Evolutionary conservation across 2,797 vertebrate genomes (phyloP).

Genomic region (Clarias fuscus): DNA sequence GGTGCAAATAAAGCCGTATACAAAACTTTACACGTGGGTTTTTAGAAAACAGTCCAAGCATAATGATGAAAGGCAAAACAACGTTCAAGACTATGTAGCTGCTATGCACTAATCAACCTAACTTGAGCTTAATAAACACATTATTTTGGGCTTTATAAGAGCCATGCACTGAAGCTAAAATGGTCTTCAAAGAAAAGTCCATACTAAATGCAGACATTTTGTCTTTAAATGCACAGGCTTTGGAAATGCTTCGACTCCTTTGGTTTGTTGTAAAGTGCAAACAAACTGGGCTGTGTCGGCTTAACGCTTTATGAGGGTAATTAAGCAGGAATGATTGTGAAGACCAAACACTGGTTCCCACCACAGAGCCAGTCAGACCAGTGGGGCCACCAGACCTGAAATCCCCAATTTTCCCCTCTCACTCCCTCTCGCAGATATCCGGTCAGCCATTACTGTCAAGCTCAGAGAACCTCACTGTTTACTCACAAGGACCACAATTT

Average conservation of each 20-base stretch:
- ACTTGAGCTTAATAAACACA: background rate
- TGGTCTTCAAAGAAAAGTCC: slow-evolving; percentile 21
- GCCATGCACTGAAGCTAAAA: background rate
- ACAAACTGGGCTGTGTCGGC: slow-evolving; percentile 34
- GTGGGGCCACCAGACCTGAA: slow-evolving; percentile 32
- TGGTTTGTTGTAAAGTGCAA: slow-evolving; percentile 43
- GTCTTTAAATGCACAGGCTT: slow-evolving; percentile 36
- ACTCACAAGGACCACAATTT: slow-evolving; percentile 26
- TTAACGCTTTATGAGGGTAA: slow-evolving; percentile 50
- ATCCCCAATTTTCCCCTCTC: slow-evolving; percentile 37
- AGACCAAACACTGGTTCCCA: slow-evolving; percentile 24
- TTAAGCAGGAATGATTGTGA: slow-evolving; percentile 52
- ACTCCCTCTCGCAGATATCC: slow-evolving; percentile 36
- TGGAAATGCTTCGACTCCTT: slow-evolving; percentile 48
- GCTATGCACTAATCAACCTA: background rate
- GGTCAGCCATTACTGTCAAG: slow-evolving; percentile 32
- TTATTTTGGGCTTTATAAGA: slow-evolving; percentile 14
- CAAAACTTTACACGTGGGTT: background rate
- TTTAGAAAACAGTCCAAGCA: background rate
- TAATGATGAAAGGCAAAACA: background rate
- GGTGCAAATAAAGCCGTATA: slow-evolving; percentile 9
- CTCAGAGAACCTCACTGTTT: slow-evolving; percentile 33
- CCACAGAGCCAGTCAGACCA: slow-evolving; percentile 2
- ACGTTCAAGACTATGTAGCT: background rate
- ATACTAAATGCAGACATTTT: slow-evolving; percentile 1